A percentile compares a stretch with the other conserved stretches of the same genome.
phyloP scores from a whole-genome alignment of 2,888 invertebrate genomes.

The Perdita meconis region DNA sequence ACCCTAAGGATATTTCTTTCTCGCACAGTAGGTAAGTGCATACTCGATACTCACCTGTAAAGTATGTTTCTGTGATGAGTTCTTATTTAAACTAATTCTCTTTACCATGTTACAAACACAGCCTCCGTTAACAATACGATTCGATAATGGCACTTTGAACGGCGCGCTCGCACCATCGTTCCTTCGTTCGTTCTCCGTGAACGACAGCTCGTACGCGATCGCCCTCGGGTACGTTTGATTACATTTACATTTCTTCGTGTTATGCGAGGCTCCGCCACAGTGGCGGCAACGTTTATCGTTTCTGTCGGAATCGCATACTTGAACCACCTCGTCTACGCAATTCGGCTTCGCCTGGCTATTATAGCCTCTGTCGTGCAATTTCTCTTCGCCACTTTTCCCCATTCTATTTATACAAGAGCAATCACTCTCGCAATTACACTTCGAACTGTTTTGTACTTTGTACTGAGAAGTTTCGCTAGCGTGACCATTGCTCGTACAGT shows the following conservation, averaged over 20 bases:
- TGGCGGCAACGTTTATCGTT: slow-evolving; percentile 74
- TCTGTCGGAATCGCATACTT: slow-evolving; percentile 50
- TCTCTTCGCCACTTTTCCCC: slow-evolving; percentile 47
- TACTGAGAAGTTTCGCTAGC: slow-evolving; percentile 37
- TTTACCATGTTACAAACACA: slow-evolving; percentile 72
- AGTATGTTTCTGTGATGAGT: slow-evolving; percentile 61
- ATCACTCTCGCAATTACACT: slow-evolving; percentile 70
- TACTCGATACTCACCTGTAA: slow-evolving; percentile 69
- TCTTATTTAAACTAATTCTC: slow-evolving; percentile 37
- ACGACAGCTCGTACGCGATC: slow-evolving; percentile 84
- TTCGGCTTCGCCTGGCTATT: slow-evolving; percentile 47
- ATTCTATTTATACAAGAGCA: slow-evolving; percentile 66
- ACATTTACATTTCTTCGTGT: slow-evolving; percentile 74
- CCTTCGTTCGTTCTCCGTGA: slow-evolving; percentile 72
- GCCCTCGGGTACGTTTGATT: slow-evolving; percentile 79
- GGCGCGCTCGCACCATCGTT: slow-evolving; percentile 44
- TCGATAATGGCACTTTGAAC: slow-evolving; percentile 53
- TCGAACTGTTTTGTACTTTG: slow-evolving; percentile 64
- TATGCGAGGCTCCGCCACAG: slow-evolving; percentile 77
- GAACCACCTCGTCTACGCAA: slow-evolving; percentile 40
- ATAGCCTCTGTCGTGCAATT: slow-evolving; percentile 34
- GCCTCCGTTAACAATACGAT: slow-evolving; percentile 48
- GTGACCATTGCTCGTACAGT: slow-evolving; percentile 41
- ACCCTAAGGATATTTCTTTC: background rate
- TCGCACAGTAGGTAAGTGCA: background rate